Percentiles rank a stretch among this genome's conserved stretches.
phyloP scores from a whole-genome alignment of 2,797 vertebrate species.

The Apogon talboti region DNA sequence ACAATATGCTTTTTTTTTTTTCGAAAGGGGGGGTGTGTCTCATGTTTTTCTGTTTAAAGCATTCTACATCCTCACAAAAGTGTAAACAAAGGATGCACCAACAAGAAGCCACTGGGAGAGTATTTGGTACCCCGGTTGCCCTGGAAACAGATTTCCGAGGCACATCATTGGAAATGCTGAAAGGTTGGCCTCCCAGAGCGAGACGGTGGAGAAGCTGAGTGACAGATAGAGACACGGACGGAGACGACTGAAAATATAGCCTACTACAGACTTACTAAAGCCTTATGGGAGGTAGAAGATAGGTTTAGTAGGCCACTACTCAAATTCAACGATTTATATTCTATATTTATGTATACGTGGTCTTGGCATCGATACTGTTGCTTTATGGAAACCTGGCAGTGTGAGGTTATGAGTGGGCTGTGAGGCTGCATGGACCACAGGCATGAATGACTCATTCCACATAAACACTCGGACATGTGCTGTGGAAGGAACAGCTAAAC shows the following conservation, averaged over 20 bases:
- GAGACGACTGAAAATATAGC: constrained; percentile 46
- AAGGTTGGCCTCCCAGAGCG: constrained; percentile 82
- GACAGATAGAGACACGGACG: constrained; percentile 65
- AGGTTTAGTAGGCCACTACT: constrained; percentile 45
- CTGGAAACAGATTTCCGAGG: constrained; percentile 87
- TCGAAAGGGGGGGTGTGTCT: not conserved
- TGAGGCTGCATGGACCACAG: constrained; percentile 56
- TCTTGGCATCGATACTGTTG: constrained; percentile 30
- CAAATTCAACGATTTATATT: constrained; percentile 30
- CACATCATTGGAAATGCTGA: constrained; percentile 82
- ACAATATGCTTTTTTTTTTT: constrained; percentile 3
- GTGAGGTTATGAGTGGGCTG: constrained; percentile 60
- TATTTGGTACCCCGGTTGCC: constrained; percentile 85
- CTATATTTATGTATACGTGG: constrained; percentile 31
- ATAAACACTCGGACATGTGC: constrained; percentile 55
- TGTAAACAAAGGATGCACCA: constrained; percentile 80
- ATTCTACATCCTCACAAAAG: constrained; percentile 61
- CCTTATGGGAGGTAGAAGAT: constrained; percentile 36
- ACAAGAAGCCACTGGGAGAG: constrained; percentile 75
- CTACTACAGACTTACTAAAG: constrained; percentile 43
- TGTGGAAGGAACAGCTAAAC: constrained; percentile 54
- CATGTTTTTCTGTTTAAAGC: constrained; percentile 47
- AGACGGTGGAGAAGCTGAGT: constrained; percentile 73
- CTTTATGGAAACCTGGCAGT: constrained; percentile 40
- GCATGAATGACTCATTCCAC: constrained; percentile 75